These are phyloP conservation scores for Epistrophe grossulariae DNA, from an alignment of 2,888 invertebrate species.

Conservation along the genomic window DNA sequence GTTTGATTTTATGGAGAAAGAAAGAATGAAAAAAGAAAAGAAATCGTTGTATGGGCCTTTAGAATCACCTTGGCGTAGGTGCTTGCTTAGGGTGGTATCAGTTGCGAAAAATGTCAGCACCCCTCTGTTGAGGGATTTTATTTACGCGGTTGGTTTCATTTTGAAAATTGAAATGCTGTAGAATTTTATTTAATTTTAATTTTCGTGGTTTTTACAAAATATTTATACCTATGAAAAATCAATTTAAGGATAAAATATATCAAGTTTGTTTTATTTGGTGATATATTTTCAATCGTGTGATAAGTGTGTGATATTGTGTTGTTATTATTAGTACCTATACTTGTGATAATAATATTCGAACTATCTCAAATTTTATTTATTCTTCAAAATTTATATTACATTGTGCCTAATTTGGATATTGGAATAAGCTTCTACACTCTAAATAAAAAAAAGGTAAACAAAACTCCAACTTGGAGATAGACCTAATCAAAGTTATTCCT, in stretches of 20 bases:
- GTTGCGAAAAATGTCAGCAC: slow-evolving; percentile 51
- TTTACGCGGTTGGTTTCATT: slow-evolving; percentile 27
- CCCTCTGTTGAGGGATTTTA: slow-evolving; percentile 38
- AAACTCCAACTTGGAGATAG: not conserved
- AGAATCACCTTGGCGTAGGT: slow-evolving; percentile 65
- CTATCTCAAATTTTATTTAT: not conserved
- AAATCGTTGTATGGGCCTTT: slow-evolving; percentile 44
- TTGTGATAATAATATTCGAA: slow-evolving; percentile 15
- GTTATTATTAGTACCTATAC: not conserved
- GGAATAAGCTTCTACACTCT: not conserved
- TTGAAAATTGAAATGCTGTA: not conserved
- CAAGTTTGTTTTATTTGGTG: not conserved
- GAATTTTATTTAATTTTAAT: not conserved
- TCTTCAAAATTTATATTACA: not conserved
- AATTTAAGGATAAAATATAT: not conserved
- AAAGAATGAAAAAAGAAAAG: slow-evolving; percentile 22
- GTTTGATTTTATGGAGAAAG: slow-evolving; percentile 26
- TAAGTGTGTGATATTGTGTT: slow-evolving; percentile 15
- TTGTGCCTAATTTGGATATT: too few relatives aligned
- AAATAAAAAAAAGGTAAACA: slow-evolving; percentile 24
- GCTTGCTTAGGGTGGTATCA: slow-evolving; percentile 53
- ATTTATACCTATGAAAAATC: not conserved
- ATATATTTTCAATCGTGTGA: not conserved
- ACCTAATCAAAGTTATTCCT: not conserved
- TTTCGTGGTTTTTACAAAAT: not conserved